These are phyloP conservation scores for Augiades crinisus DNA, from an alignment of 2,888 invertebrate genomes.

Conservation along the genomic window DNA sequence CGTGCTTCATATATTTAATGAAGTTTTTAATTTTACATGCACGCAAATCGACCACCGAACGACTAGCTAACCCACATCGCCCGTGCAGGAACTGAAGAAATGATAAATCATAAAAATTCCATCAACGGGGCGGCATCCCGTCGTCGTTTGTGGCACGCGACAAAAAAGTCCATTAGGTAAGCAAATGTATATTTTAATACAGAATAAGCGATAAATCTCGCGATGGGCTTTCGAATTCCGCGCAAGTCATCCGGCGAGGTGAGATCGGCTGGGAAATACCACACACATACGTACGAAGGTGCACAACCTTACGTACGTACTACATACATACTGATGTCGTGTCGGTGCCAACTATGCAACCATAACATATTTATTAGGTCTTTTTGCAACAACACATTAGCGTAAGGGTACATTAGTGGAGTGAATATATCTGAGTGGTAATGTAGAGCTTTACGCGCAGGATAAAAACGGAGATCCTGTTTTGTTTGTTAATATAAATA, in stretches of 20 bases:
- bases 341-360: constrained; percentile 51
- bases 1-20: constrained; percentile 27
- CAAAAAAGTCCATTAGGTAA: constrained; percentile 77
- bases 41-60: constrained; percentile 2
- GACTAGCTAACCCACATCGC: constrained; percentile 8
- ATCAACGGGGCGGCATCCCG: constrained; percentile 50
- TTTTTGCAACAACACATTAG: constrained; percentile 31
- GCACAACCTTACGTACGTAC: constrained; percentile 54
- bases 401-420: constrained; percentile 34
- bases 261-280: constrained; percentile 80
- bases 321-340: constrained; percentile 55
- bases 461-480: constrained; percentile 6
- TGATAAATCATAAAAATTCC: constrained; percentile 66
- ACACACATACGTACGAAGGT: constrained; percentile 56
- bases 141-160: constrained; percentile 68
- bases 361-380: constrained; percentile 46
- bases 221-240: constrained; percentile 80
- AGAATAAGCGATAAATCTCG: constrained; percentile 80
- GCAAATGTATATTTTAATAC: constrained; percentile 79
- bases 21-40: constrained; percentile 4
- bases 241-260: constrained; percentile 77
- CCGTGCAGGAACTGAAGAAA: constrained; percentile 31
- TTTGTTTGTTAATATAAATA: constrained; percentile 6
- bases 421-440: constrained; percentile 34
- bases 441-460: constrained; percentile 28